Evolutionary conservation across 2,888 invertebrate genomes (phyloP).

Genomic region (Pterostichus niger): DNA sequence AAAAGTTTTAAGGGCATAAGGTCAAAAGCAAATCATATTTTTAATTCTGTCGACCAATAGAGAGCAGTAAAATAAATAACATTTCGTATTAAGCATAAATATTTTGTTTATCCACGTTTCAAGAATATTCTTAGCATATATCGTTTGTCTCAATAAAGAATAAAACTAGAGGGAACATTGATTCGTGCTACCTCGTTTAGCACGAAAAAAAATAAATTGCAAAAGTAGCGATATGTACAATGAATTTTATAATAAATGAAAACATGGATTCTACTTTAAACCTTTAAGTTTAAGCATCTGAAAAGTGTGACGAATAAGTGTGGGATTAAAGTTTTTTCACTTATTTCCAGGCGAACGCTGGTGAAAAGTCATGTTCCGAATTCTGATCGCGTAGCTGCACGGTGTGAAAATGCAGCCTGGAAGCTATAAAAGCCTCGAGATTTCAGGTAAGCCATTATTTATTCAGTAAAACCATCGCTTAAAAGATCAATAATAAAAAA

Average conservation of each 20-base stretch:
- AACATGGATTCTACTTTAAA: background rate
- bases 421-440: conserved; percentile 55
- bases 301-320: conserved; percentile 32
- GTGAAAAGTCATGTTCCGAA: conserved; percentile 34
- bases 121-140: too few relatives aligned
- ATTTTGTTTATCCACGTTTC: too few relatives aligned
- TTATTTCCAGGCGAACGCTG: background rate
- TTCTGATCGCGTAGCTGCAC: conserved; percentile 48
- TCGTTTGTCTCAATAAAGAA: too few relatives aligned
- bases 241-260: background rate
- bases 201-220: too few relatives aligned
- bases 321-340: conserved; percentile 29
- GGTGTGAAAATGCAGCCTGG: conserved; percentile 44
- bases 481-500: conserved; percentile 60
- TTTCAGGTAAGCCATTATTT: conserved; percentile 59
- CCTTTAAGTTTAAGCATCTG: background rate
- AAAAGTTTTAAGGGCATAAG: too few relatives aligned
- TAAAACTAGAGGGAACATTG: too few relatives aligned
- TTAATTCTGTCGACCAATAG: too few relatives aligned
- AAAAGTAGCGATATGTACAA: background rate
- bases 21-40: too few relatives aligned
- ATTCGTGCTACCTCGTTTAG: too few relatives aligned
- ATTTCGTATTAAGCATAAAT: too few relatives aligned
- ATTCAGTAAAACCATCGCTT: conserved; percentile 58
- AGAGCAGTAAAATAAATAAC: too few relatives aligned